A percentile compares a stretch with the other conserved stretches of the same genome.
These are phyloP conservation scores for Gobius niger DNA, from an alignment of 2,113 vertebrate species.

Conservation along the genomic window DNA sequence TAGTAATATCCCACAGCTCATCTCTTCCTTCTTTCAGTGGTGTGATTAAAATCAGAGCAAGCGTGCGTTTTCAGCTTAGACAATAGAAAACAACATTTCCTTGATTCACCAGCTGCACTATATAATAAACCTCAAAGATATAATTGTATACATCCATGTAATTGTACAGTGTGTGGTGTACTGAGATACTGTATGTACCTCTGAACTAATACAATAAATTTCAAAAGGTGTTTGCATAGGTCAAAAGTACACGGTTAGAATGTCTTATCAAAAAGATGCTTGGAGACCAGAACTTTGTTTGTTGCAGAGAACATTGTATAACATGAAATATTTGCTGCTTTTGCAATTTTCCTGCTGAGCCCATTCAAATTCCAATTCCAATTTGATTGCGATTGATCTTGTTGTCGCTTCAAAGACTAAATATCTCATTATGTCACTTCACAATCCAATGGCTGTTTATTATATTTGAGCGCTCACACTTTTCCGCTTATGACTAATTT, in stretches of 20 bases:
- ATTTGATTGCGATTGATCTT: too few species aligned
- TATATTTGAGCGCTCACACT: background rate
- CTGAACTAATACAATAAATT: too few species aligned
- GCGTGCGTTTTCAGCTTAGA: background rate
- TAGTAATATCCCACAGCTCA: slow-evolving; percentile 12
- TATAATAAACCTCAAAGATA: background rate
- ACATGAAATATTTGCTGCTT: too few species aligned
- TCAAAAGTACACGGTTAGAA: too few species aligned
- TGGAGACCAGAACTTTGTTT: too few species aligned
- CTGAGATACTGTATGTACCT: too few species aligned
- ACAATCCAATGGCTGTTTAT: background rate
- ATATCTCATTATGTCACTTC: background rate
- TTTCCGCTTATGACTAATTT: background rate
- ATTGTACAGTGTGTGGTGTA: background rate
- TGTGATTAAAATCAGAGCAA: slow-evolving; percentile 3
- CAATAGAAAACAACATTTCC: background rate
- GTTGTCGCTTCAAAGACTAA: background rate
- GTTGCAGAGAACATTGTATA: too few species aligned
- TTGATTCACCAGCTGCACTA: background rate
- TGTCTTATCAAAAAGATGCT: too few species aligned
- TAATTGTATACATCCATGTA: background rate
- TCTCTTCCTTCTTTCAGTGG: background rate
- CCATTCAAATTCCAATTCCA: too few species aligned
- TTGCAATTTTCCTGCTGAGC: too few species aligned
- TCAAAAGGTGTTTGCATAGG: too few species aligned